Percentiles rank a stretch among this genome's conserved stretches.
Conservation (phyloP, 2,797 vertebrate genomes). For the Periparus ater region DNA sequence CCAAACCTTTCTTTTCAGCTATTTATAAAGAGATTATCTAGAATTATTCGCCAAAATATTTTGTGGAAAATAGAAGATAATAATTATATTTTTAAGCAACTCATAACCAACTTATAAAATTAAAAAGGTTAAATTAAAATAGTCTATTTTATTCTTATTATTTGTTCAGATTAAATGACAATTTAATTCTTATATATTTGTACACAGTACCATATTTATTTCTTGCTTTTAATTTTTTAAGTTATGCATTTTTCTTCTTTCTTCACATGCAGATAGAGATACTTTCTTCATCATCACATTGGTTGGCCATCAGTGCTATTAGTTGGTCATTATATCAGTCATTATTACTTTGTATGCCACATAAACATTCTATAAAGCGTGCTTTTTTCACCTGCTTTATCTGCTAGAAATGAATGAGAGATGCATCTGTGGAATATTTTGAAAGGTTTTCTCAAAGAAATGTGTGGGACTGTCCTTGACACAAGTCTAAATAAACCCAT, state of each 20-base stretch:
- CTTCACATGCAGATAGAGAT: background rate
- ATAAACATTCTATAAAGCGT: background rate
- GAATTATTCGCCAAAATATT: background rate
- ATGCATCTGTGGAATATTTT: background rate
- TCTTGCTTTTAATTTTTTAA: background rate
- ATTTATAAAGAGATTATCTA: background rate
- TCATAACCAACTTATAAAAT: background rate
- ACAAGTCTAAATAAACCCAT: accelerated
- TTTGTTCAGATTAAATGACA: background rate
- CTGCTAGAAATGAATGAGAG: constrained; percentile 6
- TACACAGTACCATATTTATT: background rate
- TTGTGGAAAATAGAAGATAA: background rate
- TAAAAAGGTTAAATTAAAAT: background rate
- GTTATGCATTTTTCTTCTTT: background rate
- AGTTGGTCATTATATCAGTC: background rate
- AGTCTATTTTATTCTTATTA: background rate
- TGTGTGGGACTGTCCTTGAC: background rate
- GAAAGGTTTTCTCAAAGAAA: background rate
- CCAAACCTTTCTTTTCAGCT: background rate
- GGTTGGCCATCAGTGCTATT: background rate
- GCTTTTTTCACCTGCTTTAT: background rate
- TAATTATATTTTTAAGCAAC: background rate
- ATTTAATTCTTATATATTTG: background rate
- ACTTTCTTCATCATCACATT: background rate
- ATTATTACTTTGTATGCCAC: background rate